Evolutionary conservation across 1,140 invertebrate genomes (phyloP).

Genomic region (Bombus turneri): DNA sequence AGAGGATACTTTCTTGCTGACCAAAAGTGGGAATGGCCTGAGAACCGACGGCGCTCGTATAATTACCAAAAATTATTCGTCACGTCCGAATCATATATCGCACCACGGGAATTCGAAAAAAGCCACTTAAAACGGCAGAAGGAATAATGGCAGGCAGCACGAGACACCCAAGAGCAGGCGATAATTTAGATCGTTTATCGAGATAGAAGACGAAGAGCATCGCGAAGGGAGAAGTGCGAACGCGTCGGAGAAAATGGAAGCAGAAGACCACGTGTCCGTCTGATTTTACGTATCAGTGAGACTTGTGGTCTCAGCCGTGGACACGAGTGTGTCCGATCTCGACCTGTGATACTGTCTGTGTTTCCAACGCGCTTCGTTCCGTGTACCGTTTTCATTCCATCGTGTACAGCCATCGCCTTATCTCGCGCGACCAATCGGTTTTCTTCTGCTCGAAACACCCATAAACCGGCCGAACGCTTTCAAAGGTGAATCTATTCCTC

Average conservation of each 20-base stretch:
- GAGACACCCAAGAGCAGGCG: not conserved
- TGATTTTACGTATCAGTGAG: slow-evolving; percentile 60
- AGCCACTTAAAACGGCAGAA: not conserved
- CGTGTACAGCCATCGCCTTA: slow-evolving; percentile 36
- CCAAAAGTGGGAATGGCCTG: not conserved
- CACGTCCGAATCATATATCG: not conserved
- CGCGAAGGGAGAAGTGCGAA: slow-evolving; percentile 15
- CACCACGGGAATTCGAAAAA: not conserved
- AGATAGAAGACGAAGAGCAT: not conserved
- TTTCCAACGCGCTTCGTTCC: slow-evolving; percentile 19
- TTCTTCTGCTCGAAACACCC: slow-evolving; percentile 53
- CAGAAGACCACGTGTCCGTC: slow-evolving; percentile 48
- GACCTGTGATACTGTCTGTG: slow-evolving; percentile 61
- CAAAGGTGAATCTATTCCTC: slow-evolving; percentile 14
- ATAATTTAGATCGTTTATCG: slow-evolving; percentile 12
- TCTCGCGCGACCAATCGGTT: slow-evolving; percentile 63
- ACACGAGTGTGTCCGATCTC: slow-evolving; percentile 57
- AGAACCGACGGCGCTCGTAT: not conserved
- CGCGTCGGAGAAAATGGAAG: slow-evolving; percentile 43
- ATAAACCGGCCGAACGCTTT: slow-evolving; percentile 49
- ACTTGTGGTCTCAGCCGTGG: slow-evolving; percentile 2
- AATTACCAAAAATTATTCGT: not conserved
- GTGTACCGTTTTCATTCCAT: slow-evolving; percentile 51
- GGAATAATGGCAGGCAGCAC: not conserved
- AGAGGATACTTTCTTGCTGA: not conserved